These are phyloP conservation scores for Vanacampus margaritifer DNA, from an alignment of 2,113 vertebrate genomes.

Conservation along the genomic window DNA sequence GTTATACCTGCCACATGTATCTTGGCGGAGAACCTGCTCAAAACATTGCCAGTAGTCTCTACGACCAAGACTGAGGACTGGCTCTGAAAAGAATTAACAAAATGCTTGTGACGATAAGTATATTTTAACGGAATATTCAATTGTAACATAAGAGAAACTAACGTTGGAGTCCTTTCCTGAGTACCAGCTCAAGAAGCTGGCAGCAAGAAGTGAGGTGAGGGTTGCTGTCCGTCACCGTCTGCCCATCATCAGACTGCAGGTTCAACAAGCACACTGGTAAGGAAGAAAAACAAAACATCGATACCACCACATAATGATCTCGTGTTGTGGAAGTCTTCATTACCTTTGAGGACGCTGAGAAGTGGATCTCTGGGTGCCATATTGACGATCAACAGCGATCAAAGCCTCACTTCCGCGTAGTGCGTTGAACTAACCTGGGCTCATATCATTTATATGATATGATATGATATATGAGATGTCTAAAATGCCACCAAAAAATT, in stretches of 20 bases:
- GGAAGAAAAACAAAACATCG: not conserved
- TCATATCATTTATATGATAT: not conserved
- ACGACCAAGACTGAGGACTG: conserved; percentile 73
- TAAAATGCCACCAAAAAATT: not conserved
- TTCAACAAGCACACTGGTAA: conserved; percentile 73
- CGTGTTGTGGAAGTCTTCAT: not conserved
- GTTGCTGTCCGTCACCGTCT: conserved; percentile 67
- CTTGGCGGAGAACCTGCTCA: conserved; percentile 71
- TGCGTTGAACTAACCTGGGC: not conserved
- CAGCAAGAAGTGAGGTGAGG: conserved; percentile 77
- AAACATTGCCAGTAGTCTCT: conserved; percentile 85
- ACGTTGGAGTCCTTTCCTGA: conserved; percentile 83
- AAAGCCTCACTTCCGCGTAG: not conserved
- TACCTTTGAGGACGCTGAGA: conserved; percentile 79
- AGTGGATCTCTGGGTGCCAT: conserved; percentile 82
- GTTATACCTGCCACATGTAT: conserved; percentile 67
- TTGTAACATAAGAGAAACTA: conserved; percentile 38
- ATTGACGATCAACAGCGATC: conserved; percentile 20
- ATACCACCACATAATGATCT: not conserved
- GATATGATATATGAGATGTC: not conserved
- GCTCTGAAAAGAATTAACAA: conserved; percentile 60
- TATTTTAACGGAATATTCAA: not conserved
- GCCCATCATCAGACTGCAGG: conserved; percentile 63
- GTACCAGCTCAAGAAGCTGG: conserved; percentile 79
- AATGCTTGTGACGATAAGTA: no score